phyloP scores from a whole-genome alignment of 2,888 invertebrate genomes.

The Macrophya alboannulata region DNA sequence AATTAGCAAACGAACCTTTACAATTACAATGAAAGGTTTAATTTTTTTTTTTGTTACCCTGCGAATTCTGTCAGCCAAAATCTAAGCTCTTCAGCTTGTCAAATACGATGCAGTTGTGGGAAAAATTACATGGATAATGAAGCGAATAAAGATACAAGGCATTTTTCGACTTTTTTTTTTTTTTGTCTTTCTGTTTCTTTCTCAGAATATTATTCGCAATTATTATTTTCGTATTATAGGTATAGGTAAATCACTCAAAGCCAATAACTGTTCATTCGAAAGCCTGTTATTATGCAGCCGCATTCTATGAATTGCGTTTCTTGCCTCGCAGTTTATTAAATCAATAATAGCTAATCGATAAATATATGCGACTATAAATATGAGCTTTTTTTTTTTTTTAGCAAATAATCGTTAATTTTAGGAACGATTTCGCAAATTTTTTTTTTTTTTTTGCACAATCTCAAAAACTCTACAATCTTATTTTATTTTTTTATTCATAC shows the following conservation, averaged over 20 bases:
- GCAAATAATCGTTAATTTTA: background rate
- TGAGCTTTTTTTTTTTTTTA: background rate
- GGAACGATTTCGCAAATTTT: background rate
- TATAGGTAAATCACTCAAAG: conserved; percentile 19
- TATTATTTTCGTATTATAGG: background rate
- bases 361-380: background rate
- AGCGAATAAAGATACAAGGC: conserved; percentile 8
- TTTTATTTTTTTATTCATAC: background rate
- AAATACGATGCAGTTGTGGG: background rate
- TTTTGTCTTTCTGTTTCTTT: background rate
- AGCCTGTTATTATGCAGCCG: conserved; percentile 25
- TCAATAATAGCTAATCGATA: background rate
- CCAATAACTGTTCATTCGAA: conserved; percentile 26
- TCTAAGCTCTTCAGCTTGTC: background rate
- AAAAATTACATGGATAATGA: background rate
- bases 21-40: background rate
- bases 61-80: background rate
- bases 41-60: background rate
- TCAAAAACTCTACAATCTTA: background rate
- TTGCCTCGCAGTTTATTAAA: background rate
- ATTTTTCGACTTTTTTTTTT: background rate
- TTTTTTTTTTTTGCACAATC: background rate
- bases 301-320: background rate
- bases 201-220: background rate
- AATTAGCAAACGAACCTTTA: background rate